Base-by-base conservation (phyloP, 2,797 vertebrate genomes). In the Chelon labrosus region DNA sequence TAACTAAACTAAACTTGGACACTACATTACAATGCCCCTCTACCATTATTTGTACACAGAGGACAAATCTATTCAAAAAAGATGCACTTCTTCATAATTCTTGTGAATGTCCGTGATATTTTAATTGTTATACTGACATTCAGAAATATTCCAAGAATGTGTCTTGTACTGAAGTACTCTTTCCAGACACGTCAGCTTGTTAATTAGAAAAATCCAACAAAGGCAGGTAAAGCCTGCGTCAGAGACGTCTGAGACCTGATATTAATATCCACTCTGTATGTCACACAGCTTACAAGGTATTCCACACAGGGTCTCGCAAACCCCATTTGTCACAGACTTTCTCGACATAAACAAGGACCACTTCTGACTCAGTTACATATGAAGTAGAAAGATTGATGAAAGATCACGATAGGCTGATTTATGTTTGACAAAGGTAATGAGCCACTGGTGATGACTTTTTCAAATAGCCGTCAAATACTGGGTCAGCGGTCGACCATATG, bases 401-500 rank as follows among this genome's bases (percentile, higher is more conserved):
- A 59, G 44, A 68, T 74, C 49, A 17, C 59, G 75, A 72, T 9
- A n/a, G 58, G 49, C 31, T 49, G 60, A 87, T 39, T 69, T 44
- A 61, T 54, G 68, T 44, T 65, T 51, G 49, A 60, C 70, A 70
- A 75, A 65, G 53, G 31, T 66, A 20, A 58, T 57, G 25, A 5
- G 79, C 55, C 14, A 65, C 39, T 25, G 42, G 25, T 61, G 35
- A 68, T 47, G 71, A 49, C 16, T 70, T 72, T 66, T 75, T 27
- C 54, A 50, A 64, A 46, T 55, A 49, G 38, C 60, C 55, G 69
- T 77, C 53, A 74, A 58, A 66, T 39, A 25, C 41, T 16, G 27
- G 57, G 79, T 83, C 77, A 73, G 64, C 55, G 19, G 54, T 64
- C 46, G 65, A 67, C 71, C 57, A 55, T 72, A 62, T 74, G 55